phyloP scores from a whole-genome alignment of 2,888 invertebrate genomes.

The Augiades crinisus region DNA sequence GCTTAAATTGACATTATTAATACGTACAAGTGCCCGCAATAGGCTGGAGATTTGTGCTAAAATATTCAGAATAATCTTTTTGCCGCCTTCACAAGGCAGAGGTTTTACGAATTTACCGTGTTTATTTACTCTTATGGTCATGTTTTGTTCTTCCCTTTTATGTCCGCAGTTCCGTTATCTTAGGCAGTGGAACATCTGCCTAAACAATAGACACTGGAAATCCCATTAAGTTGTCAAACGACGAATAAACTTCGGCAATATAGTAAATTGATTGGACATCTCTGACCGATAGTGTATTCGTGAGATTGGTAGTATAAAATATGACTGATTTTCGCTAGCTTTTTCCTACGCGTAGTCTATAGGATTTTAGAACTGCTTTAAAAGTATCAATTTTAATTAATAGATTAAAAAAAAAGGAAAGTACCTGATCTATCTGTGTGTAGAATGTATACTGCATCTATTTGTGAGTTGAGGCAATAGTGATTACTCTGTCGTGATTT shows the following conservation, averaged over 20 bases:
- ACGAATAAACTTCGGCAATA: conserved; percentile 48
- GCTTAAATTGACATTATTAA: no score
- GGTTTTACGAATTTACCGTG: no score
- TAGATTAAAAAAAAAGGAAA: no score
- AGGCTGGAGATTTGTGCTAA: no score
- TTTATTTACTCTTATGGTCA: no score
- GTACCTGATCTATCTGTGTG: no score
- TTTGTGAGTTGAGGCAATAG: no score
- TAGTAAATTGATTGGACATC: conserved; percentile 46
- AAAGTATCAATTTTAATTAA: neutral
- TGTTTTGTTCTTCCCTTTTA: neutral
- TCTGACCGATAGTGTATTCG: conserved; percentile 20
- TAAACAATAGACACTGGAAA: conserved; percentile 50
- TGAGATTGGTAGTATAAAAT: conserved; percentile 18
- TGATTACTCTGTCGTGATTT: no score
- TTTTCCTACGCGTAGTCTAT: neutral
- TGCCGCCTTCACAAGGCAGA: no score
- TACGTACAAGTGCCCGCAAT: no score
- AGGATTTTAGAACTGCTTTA: neutral
- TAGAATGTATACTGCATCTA: no score
- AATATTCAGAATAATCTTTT: no score
- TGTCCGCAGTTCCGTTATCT: neutral
- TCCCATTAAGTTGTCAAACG: conserved; percentile 58
- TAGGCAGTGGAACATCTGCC: neutral
- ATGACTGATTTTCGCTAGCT: conserved; percentile 19